These are phyloP conservation scores for Wiebesia pumilae DNA, from an alignment of 1,140 invertebrate genomes.

Conservation along the genomic window DNA sequence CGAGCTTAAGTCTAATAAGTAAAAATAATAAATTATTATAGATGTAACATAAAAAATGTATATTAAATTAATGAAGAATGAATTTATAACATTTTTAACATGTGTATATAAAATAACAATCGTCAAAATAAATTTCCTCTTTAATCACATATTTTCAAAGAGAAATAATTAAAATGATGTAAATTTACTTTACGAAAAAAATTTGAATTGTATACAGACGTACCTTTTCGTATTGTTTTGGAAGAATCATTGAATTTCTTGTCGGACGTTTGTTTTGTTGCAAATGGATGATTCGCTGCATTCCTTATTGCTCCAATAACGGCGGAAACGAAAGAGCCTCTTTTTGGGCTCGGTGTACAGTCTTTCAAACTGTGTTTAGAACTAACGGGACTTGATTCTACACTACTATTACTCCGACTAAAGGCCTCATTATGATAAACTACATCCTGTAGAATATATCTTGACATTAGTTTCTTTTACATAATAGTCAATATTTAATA, in stretches of 20 bases:
- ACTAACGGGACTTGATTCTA: slow-evolving; percentile 78
- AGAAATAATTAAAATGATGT: not conserved
- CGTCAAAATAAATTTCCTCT: not conserved
- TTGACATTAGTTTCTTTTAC: too few species aligned
- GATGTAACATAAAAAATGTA: not conserved
- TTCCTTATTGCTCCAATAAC: slow-evolving; percentile 82
- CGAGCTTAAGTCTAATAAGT: slow-evolving; percentile 64
- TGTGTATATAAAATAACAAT: not conserved
- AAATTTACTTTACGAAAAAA: not conserved
- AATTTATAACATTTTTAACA: not conserved
- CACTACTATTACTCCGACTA: slow-evolving; percentile 78
- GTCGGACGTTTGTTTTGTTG: slow-evolving; percentile 61
- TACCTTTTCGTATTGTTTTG: slow-evolving; percentile 69
- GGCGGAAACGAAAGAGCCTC: slow-evolving; percentile 80
- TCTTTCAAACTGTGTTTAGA: slow-evolving; percentile 74
- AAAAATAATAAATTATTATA: not conserved
- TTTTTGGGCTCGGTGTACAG: slow-evolving; percentile 77
- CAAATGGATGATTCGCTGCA: slow-evolving; percentile 77
- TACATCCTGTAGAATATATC: slow-evolving; percentile 75
- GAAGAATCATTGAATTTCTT: slow-evolving; percentile 62
- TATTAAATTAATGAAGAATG: too few species aligned
- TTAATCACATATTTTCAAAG: not conserved
- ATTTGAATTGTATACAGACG: not conserved
- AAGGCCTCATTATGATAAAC: slow-evolving; percentile 86
- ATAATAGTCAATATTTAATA: too few species aligned